Conservation (phyloP, 2,888 invertebrate species). For the Pseudolycoriella hygida region DNA sequence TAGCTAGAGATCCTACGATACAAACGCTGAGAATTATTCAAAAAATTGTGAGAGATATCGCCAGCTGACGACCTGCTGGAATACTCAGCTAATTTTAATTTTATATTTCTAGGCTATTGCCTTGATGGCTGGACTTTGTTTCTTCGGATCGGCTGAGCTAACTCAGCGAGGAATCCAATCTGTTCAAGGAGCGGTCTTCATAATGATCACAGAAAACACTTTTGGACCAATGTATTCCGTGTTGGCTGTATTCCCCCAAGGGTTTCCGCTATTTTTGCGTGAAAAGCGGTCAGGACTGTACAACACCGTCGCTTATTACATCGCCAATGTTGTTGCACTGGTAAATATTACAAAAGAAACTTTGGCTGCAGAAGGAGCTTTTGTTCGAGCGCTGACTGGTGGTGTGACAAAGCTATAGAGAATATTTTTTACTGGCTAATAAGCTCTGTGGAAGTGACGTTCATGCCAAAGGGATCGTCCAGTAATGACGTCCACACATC, state of each 20-base stretch:
- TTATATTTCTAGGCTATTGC: conserved; percentile 45
- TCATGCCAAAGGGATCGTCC: too few species aligned
- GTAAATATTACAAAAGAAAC: conserved; percentile 39
- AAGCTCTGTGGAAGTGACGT: too few species aligned
- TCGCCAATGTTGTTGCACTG: conserved; percentile 61
- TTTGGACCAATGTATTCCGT: conserved; percentile 86
- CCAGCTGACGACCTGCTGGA: too few species aligned
- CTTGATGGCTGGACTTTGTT: conserved; percentile 68
- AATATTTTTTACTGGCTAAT: too few species aligned
- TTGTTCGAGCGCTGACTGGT: too few species aligned
- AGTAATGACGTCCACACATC: too few species aligned
- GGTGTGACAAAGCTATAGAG: too few species aligned
- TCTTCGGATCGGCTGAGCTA: conserved; percentile 49
- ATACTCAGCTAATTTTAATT: too few species aligned
- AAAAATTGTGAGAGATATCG: conserved; percentile 70
- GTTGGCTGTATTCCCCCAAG: conserved; percentile 63
- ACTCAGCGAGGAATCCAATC: conserved; percentile 75
- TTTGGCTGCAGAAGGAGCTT: neutral
- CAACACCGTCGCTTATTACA: conserved; percentile 59
- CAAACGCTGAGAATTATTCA: conserved; percentile 60
- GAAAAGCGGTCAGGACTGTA: conserved; percentile 74
- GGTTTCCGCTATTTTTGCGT: conserved; percentile 60
- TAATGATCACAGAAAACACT: conserved; percentile 77
- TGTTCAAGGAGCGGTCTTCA: conserved; percentile 73
- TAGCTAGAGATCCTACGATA: conserved; percentile 63